Evolutionary conservation across 2,797 vertebrate genomes (phyloP).

Genomic region (Rhodeus uyekii): DNA sequence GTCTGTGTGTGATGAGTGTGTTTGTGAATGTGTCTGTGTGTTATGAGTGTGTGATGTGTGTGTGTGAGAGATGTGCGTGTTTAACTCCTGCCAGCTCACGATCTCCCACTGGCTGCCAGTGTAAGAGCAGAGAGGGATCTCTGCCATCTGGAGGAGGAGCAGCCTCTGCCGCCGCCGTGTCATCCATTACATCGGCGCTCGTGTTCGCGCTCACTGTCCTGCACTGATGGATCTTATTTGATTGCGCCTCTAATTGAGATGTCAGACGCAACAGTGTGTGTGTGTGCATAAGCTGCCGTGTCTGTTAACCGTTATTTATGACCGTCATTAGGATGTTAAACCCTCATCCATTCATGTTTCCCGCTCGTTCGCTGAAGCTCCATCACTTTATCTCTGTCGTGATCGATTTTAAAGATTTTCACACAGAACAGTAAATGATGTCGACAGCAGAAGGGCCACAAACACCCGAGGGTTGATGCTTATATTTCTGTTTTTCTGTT

Average conservation of each 20-base stretch:
- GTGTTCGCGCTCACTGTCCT: neutral
- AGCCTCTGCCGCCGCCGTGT: neutral
- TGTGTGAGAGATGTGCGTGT: neutral
- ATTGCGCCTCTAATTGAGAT: constrained; percentile 82
- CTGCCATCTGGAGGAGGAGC: neutral
- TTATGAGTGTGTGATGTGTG: neutral
- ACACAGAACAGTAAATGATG: neutral
- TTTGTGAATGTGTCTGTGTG: neutral
- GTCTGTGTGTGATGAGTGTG: neutral
- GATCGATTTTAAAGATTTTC: neutral
- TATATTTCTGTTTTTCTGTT: neutral
- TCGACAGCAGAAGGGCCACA: neutral
- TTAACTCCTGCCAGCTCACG: neutral
- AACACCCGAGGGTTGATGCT: neutral
- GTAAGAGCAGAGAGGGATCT: neutral
- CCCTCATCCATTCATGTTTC: constrained; percentile 76
- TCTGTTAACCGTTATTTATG: constrained; percentile 83
- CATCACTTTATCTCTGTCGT: constrained; percentile 22
- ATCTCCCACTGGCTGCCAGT: neutral
- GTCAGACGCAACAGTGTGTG: constrained; percentile 77
- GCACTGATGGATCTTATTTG: constrained; percentile 73
- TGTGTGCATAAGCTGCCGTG: constrained; percentile 65
- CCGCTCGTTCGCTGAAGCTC: constrained; percentile 28
- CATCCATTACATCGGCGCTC: constrained; percentile 3
- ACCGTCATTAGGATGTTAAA: constrained; percentile 81